Base-by-base conservation (phyloP, 37 sponge, comb jelly and placozoan species). In the Corticium candelabrum region DNA sequence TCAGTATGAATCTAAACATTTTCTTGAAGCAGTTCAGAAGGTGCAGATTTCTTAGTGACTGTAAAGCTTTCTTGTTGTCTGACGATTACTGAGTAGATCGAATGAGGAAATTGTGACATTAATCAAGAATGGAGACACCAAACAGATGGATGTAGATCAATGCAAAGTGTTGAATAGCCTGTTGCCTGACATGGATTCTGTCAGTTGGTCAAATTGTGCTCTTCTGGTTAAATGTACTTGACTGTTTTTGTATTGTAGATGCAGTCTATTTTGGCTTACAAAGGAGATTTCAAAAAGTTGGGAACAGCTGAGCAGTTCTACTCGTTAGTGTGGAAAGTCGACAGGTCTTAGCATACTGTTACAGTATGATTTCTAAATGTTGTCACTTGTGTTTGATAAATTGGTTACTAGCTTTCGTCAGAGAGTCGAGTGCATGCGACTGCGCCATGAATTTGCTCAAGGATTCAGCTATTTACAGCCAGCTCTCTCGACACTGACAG, bases 11-110 rank as follows among this genome's bases (percentile, higher is more conserved):
- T 80, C 80, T 94, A 74, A 94, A 88, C 87, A 90, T 94, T 29
- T 94, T 94, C 81, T 76, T 94, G 77, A 94, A 88, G 78, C 95
- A 94, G 87, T 94, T 94, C 73, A 87, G 84, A 56, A 86, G 41
- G 85, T 79, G 21, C n/a, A n/a, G n/a, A n/a, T n/a, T n/a, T n/a
- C n/a, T n/a, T 50, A 21, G 62, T 50, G 62, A 50, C 62, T 50
- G 21, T 11, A 50, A 21, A 27, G 21, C 62, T 27, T 50, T 50
- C 62, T 50, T 50, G 21, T 50, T 50, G 21, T 21, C 21, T 50
- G 11, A 11, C 21, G 21, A 27, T 50, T 50, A 27, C 21, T 50
- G 62, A 27, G 15, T 21, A 50, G 62, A 50, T 21, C 62, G 11
- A 50, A 50, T 50, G 15, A 11, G 62, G 62, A 50, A 50, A 27